phyloP scores from a whole-genome alignment of 2,888 invertebrate genomes.

The Platycheirus albimanus region DNA sequence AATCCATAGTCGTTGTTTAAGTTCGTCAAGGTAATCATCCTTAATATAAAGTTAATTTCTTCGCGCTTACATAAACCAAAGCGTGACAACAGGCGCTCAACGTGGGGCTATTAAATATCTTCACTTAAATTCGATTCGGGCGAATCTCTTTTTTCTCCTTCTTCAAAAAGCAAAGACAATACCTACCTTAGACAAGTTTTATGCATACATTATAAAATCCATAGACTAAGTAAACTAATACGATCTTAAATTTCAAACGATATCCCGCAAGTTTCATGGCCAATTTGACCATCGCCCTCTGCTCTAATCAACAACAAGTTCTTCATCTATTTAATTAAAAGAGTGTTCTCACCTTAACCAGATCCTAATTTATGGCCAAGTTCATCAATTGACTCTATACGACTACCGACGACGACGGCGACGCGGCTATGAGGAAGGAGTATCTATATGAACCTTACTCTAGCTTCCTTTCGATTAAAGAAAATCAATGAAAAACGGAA shows the following conservation, averaged over 20 bases:
- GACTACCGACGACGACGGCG: neutral
- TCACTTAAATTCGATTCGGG: too few relatives aligned
- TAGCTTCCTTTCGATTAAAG: conserved; percentile 43
- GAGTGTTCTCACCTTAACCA: conserved; percentile 54
- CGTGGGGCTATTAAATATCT: too few relatives aligned
- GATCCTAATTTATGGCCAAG: conserved; percentile 66
- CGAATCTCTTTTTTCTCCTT: too few relatives aligned
- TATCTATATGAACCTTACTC: neutral
- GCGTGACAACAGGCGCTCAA: too few relatives aligned
- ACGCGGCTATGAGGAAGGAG: neutral
- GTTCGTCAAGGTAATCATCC: too few relatives aligned
- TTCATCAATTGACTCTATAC: conserved; percentile 53
- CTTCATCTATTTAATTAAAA: conserved; percentile 65
- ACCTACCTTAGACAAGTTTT: too few relatives aligned
- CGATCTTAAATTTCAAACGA: conserved; percentile 17
- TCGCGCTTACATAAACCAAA: too few relatives aligned
- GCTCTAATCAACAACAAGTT: conserved; percentile 32
- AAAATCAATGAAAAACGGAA: conserved; percentile 59
- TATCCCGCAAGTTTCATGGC: neutral
- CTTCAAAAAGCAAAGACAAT: too few relatives aligned
- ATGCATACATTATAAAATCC: neutral
- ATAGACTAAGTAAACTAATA: neutral
- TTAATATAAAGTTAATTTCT: too few relatives aligned
- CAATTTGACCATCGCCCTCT: conserved; percentile 11
- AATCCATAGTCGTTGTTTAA: too few relatives aligned